phyloP scores from a whole-genome alignment of 2,888 invertebrate species.

The Steromphala cineraria region DNA sequence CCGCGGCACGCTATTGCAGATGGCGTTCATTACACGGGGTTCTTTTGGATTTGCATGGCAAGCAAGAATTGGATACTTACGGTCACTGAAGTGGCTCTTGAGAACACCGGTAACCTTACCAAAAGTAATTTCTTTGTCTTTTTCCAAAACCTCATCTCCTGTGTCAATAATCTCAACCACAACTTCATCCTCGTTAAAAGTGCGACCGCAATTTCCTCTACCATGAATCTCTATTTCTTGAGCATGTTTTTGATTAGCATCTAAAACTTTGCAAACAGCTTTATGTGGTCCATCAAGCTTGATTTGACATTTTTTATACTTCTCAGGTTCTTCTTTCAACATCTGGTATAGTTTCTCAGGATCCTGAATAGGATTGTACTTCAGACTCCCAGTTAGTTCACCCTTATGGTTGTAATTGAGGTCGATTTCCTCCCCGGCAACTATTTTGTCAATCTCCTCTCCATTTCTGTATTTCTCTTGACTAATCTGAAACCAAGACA shows the following conservation, averaged over 20 bases:
- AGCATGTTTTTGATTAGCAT: not conserved
- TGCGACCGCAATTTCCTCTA: slow-evolving; percentile 37
- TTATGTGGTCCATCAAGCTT: slow-evolving; percentile 29
- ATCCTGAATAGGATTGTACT: not conserved
- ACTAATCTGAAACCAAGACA: not conserved
- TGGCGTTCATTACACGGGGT: not conserved
- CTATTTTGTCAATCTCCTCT: not conserved
- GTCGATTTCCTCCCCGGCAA: not conserved
- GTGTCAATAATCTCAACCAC: slow-evolving; percentile 30
- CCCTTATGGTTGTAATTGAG: not conserved
- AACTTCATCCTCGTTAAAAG: slow-evolving; percentile 37
- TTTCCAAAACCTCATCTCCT: not conserved
- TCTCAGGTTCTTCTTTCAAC: slow-evolving; percentile 11
- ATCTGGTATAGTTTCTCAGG: not conserved
- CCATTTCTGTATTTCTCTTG: not conserved
- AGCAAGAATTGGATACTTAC: not conserved
- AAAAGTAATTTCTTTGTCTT: not conserved
- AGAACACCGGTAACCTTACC: not conserved
- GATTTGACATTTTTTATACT: slow-evolving; percentile 31
- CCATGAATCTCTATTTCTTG: slow-evolving; percentile 35
- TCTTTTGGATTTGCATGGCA: not conserved
- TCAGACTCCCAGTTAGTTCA: not conserved
- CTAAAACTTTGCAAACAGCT: slow-evolving; percentile 26
- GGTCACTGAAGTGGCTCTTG: not conserved
- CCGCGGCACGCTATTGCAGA: not conserved